Evolutionary conservation across 2,113 vertebrate species (phyloP).

Genomic region (Spizaetus ornatus): DNA sequence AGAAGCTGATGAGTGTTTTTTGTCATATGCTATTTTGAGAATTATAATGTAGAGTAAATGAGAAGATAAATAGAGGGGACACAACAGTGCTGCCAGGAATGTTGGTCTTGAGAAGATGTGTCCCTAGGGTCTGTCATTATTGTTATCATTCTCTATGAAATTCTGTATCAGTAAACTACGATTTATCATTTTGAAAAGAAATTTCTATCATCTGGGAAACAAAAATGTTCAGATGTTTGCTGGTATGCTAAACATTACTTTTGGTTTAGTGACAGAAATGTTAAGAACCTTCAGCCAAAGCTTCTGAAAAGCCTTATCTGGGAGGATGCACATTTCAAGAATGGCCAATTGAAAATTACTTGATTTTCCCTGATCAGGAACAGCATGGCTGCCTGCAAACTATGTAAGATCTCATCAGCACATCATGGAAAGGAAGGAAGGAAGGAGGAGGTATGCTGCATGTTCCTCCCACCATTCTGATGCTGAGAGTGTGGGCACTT

Average conservation of each 20-base stretch:
- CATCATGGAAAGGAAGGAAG: neutral
- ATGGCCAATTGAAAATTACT: neutral
- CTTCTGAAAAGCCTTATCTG: neutral
- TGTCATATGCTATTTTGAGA: neutral
- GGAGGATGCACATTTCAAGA: neutral
- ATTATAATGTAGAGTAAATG: neutral
- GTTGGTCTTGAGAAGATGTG: accelerated
- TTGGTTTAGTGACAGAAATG: neutral
- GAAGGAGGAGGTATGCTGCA: neutral
- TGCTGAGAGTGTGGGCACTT: neutral
- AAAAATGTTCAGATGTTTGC: neutral
- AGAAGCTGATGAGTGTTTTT: neutral
- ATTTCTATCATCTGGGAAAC: neutral
- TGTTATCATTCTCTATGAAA: neutral
- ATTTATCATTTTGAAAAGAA: neutral
- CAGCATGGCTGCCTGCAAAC: neutral
- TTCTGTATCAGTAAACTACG: neutral
- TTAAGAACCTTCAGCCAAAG: neutral
- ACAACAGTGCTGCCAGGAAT: neutral
- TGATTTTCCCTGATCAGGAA: neutral
- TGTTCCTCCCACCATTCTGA: neutral
- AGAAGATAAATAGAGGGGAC: neutral
- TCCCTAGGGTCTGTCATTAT: neutral
- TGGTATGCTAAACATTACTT: neutral
- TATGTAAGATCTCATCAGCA: neutral